These are phyloP conservation scores for Gymnocheta viridis DNA, from an alignment of 2,888 invertebrate genomes.

Conservation along the genomic window DNA sequence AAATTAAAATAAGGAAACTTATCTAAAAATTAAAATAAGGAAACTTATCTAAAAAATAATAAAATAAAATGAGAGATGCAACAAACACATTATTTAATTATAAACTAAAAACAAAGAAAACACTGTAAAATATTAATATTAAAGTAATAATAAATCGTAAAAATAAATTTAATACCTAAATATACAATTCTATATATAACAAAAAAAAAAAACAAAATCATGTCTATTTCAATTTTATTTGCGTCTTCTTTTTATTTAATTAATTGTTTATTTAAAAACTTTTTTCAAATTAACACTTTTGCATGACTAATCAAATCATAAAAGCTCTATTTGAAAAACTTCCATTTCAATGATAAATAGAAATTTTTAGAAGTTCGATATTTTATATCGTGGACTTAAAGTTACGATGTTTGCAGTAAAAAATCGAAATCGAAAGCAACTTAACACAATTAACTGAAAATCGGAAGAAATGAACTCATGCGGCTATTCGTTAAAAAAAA, in stretches of 20 bases:
- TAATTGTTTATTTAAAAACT: not conserved
- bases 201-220: conserved; percentile 41
- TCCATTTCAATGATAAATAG: no score
- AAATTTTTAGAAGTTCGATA: no score
- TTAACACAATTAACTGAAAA: no score
- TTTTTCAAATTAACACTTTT: no score
- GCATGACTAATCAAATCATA: no score
- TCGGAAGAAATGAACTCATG: no score
- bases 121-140: conserved; percentile 65
- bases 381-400: no score
- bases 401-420: no score
- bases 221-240: conserved; percentile 16
- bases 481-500: no score
- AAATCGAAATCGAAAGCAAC: no score
- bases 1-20: conserved; percentile 19
- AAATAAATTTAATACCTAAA: conserved; percentile 70
- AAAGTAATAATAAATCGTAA: conserved; percentile 65
- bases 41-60: conserved; percentile 22
- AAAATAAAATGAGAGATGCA: conserved; percentile 9
- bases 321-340: no score
- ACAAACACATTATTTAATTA: conserved; percentile 45
- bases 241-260: not conserved
- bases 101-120: conserved; percentile 57
- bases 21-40: conserved; percentile 35
- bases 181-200: conserved; percentile 69